These are phyloP conservation scores for Allygus modestus DNA, from an alignment of 2,888 invertebrate genomes.

Conservation along the genomic window DNA sequence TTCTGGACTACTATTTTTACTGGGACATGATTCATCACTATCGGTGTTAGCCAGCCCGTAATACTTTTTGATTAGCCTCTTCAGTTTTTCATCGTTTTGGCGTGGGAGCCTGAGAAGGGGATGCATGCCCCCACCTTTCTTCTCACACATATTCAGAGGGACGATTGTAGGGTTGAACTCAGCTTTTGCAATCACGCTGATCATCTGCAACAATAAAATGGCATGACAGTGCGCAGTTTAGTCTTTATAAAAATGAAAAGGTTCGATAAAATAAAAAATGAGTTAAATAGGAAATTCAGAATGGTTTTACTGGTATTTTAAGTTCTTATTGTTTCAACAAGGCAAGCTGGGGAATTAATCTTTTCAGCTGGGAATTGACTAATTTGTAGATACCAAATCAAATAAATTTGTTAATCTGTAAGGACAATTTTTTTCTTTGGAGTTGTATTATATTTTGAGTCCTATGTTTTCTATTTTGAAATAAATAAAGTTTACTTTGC, in stretches of 20 bases:
- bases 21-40: neutral
- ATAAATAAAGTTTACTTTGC: too few species aligned
- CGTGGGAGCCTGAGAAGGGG: neutral
- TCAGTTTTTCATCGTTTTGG: neutral
- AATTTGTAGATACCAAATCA: too few species aligned
- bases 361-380: too few species aligned
- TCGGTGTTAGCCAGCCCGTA: neutral
- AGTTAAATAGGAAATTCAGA: too few species aligned
- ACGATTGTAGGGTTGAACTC: constrained; percentile 20
- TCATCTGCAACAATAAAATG: constrained; percentile 10
- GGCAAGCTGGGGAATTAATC: too few species aligned
- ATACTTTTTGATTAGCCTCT: neutral
- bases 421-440: too few species aligned
- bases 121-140: neutral
- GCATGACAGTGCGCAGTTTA: neutral
- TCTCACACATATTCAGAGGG: neutral
- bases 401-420: too few species aligned
- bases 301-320: too few species aligned
- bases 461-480: too few species aligned
- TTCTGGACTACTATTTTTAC: neutral
- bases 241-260: neutral
- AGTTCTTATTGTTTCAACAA: too few species aligned
- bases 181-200: constrained; percentile 18
- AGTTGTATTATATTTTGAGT: too few species aligned
- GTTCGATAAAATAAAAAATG: neutral